Evolutionary conservation across 2,888 invertebrate genomes (phyloP), one percentile per base, ranked within the genome.

Genomic region (Seira sanloemensis): DNA sequence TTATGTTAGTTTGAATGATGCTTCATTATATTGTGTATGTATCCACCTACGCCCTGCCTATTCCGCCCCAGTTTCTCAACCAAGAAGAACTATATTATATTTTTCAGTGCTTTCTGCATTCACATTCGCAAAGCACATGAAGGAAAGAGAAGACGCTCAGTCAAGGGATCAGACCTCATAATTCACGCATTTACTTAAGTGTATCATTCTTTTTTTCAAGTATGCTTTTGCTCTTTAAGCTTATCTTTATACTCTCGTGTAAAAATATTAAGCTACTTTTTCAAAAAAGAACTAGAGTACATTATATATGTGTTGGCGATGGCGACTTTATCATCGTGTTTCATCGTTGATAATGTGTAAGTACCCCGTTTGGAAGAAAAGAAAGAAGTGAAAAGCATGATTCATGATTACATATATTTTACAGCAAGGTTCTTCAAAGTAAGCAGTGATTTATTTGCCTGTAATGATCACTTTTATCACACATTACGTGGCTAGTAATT

Each of bases 41-140:
- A 76, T 16, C 81, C 81, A 81, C 81, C 81, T 81, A 83, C 83
- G 84, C 84, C 88, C 87, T 77, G 80, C 78, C 81, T 85, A 86
- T 88, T 88, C 88, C 89, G 89, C 87, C 88, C 89, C 85, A 89
- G 87, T 88, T 89, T 88, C 88, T 89, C 89, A 89, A 88, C 87
- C 89, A 88, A 88, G 84, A 87, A 88, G 83, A 78, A 50, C 68
- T 26, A 23, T 37, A 69, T 75, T 68, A 16, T 50, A 50, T 50
- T 50, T 50, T n/a, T n/a, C n/a, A n/a, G n/a, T 7, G 50, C 50
- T 50, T 37, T 37, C 5, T 7, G 37, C 12, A 4, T 37, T 37
- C 50, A 50, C 50, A 2, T 7, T 50, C n/a, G 12, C 16, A 50
- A 7, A 50, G 50, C 50, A 50, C 50, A 50, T n/a, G n/a, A 50